Conservation (phyloP, 2,888 invertebrate species). For the Aphidius colemani region DNA sequence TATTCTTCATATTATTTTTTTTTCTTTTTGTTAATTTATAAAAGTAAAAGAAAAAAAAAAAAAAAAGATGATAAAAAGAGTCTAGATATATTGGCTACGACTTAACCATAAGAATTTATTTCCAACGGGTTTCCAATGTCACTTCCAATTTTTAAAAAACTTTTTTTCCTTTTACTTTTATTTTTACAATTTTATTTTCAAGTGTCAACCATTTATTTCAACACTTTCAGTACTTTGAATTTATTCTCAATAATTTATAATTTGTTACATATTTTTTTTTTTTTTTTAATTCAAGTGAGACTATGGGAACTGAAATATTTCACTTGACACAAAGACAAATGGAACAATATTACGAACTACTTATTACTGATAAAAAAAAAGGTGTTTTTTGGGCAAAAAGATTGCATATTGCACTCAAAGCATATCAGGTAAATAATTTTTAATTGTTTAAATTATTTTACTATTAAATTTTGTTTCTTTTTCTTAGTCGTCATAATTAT, state of each 20-base stretch:
- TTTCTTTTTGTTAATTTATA: not conserved
- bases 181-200: too few species aligned
- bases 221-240: not conserved
- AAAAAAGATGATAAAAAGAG: not conserved
- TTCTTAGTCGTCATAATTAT: not conserved
- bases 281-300: slow-evolving; percentile 73
- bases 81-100: too few species aligned
- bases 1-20: not conserved
- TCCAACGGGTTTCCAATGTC: slow-evolving; percentile 20
- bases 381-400: slow-evolving; percentile 80
- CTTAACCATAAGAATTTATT: not conserved
- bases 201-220: too few species aligned
- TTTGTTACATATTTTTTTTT: not conserved
- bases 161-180: not conserved
- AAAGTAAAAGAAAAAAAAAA: not conserved
- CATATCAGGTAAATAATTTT: slow-evolving; percentile 63
- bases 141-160: slow-evolving; percentile 15
- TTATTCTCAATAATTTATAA: not conserved
- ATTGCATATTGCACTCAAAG: slow-evolving; percentile 80
- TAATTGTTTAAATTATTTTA: not conserved
- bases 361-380: slow-evolving; percentile 84
- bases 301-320: slow-evolving; percentile 88
- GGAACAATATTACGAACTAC: slow-evolving; percentile 83
- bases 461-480: not conserved
- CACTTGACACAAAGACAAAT: slow-evolving; percentile 94